Percentiles rank a stretch among this genome's conserved stretches.
These are phyloP conservation scores for Nephrotoma flavescens DNA, from an alignment of 2,888 invertebrate species.

Conservation along the genomic window DNA sequence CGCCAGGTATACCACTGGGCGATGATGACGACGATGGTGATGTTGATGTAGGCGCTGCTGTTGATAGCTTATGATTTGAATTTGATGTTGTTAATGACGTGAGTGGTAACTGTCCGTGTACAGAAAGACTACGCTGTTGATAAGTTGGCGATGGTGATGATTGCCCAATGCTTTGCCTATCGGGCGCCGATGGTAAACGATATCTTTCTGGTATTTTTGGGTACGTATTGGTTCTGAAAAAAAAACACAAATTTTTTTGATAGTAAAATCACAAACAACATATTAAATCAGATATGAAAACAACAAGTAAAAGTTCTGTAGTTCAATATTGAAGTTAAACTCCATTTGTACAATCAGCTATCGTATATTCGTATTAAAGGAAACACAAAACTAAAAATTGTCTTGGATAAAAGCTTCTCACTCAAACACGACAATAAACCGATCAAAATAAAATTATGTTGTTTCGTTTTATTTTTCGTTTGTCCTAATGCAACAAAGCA, in stretches of 20 bases:
- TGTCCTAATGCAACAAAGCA: too few species aligned
- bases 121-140: conserved; percentile 12
- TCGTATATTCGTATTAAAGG: too few species aligned
- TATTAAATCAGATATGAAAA: too few species aligned
- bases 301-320: too few species aligned
- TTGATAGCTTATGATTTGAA: conserved; percentile 5
- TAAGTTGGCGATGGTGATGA: neutral
- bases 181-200: conserved; percentile 39
- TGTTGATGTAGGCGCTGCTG: neutral
- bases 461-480: too few species aligned
- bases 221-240: conserved; percentile 49
- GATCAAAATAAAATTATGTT: too few species aligned
- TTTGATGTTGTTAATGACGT: neutral
- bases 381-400: too few species aligned
- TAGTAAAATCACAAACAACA: too few species aligned
- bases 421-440: too few species aligned
- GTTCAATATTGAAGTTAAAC: too few species aligned
- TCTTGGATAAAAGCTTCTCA: too few species aligned
- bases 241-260: neutral
- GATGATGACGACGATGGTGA: conserved; percentile 2
- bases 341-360: too few species aligned
- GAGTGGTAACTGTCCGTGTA: conserved; percentile 1
- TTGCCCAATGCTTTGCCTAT: neutral
- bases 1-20: conserved; percentile 7
- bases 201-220: conserved; percentile 57